Conservation (phyloP, 2,888 invertebrate species). For the Crocallis elinguaria region DNA sequence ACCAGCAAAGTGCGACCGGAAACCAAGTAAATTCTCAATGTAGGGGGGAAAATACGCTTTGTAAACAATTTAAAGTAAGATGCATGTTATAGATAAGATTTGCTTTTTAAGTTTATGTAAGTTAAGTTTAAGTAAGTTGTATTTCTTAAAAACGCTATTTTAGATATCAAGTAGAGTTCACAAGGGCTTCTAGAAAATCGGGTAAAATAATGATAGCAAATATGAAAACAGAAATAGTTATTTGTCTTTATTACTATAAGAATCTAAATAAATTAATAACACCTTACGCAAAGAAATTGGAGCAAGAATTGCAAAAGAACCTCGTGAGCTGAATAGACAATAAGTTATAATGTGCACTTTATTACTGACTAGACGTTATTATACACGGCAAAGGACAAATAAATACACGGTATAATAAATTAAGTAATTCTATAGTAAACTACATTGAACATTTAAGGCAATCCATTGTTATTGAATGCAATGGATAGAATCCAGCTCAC, state of each 20-base stretch:
- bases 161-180: no score
- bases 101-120: no score
- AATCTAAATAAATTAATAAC: slow-evolving; percentile 54
- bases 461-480: not conserved
- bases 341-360: slow-evolving; percentile 14
- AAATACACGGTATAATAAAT: not conserved
- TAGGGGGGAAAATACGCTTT: no score
- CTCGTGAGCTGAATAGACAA: slow-evolving; percentile 20
- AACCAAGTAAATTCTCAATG: no score
- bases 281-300: slow-evolving; percentile 26
- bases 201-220: slow-evolving; percentile 10
- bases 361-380: slow-evolving; percentile 23
- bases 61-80: no score
- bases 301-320: slow-evolving; percentile 14
- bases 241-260: slow-evolving; percentile 39
- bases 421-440: no score
- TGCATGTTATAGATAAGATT: no score
- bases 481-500: slow-evolving; percentile 15
- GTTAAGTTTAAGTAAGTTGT: no score
- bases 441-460: no score
- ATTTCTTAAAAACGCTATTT: no score
- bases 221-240: slow-evolving; percentile 36
- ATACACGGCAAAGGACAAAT: slow-evolving; percentile 13
- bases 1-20: no score
- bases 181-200: not conserved